Evolutionary conservation across 2,113 vertebrate genomes (phyloP).

Genomic region (Phrynosoma blainvillii): DNA sequence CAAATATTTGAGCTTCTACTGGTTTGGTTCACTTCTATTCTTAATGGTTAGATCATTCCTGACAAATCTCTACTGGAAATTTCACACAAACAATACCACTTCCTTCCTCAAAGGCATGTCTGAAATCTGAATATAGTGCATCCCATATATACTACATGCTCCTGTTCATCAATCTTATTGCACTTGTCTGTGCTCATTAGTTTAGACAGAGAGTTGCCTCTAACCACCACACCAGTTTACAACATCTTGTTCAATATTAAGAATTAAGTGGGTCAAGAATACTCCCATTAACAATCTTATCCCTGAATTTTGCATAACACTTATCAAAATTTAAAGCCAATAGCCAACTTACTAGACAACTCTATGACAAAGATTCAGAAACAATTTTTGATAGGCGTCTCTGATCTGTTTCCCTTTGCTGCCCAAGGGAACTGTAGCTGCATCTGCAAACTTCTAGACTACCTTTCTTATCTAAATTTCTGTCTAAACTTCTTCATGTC

Average conservation of each 20-base stretch:
- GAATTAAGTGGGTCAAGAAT: neutral
- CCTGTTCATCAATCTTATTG: neutral
- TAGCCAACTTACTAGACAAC: constrained; percentile 44
- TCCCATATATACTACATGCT: constrained; percentile 7
- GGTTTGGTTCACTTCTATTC: neutral
- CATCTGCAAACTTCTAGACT: constrained; percentile 58
- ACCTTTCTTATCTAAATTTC: constrained; percentile 61
- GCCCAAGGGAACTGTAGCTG: constrained; percentile 51
- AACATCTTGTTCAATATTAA: neutral
- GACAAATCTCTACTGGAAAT: constrained; percentile 31
- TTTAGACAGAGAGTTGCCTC: constrained; percentile 11
- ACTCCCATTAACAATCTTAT: neutral
- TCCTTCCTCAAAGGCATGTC: constrained; percentile 1
- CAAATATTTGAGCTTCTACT: too few relatives aligned
- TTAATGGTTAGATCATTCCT: neutral
- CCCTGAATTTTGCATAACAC: constrained; percentile 14
- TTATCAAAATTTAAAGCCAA: constrained; percentile 42
- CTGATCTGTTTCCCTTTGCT: constrained; percentile 40
- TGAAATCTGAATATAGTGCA: constrained; percentile 1
- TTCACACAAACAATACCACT: constrained; percentile 16
- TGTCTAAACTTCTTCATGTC: constrained; percentile 59
- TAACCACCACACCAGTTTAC: neutral
- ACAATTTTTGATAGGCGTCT: constrained; percentile 13
- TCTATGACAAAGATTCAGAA: constrained; percentile 52
- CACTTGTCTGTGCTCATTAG: neutral